A percentile compares a stretch with the other conserved stretches of the same genome.
Evolutionary conservation across 1,140 invertebrate species (phyloP).

Genomic region (Pogonus chalceus): DNA sequence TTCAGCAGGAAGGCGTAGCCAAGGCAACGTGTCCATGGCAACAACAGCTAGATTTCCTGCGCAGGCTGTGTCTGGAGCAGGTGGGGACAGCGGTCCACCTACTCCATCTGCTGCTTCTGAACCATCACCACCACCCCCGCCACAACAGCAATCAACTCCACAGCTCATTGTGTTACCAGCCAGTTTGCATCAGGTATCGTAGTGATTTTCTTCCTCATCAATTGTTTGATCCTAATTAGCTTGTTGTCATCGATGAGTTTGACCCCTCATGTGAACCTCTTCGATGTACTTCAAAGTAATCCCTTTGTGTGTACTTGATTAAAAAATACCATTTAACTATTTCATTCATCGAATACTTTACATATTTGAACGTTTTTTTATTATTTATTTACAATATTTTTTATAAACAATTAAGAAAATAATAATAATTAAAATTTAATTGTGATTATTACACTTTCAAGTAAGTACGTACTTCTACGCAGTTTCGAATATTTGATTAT

Average conservation of each 20-base stretch:
- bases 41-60: conserved; percentile 35
- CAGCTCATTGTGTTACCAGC: conserved; percentile 35
- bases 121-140: conserved; percentile 28
- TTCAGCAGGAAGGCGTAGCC: conserved; percentile 30
- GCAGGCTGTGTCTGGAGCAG: conserved; percentile 16
- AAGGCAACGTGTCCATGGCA: conserved; percentile 33
- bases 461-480: no score
- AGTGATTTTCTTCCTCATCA: conserved; percentile 2
- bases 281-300: background rate
- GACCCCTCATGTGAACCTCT: background rate
- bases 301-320: background rate
- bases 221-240: conserved; percentile 6
- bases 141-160: conserved; percentile 29
- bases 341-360: no score
- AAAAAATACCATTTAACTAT: no score
- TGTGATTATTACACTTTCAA: no score
- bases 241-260: conserved; percentile 9
- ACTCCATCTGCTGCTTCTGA: conserved; percentile 16
- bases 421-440: no score
- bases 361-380: no score
- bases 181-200: conserved; percentile 34
- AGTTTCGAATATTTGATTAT: no score
- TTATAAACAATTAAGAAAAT: no score
- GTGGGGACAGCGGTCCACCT: conserved; percentile 31
- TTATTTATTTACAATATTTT: no score